A percentile compares a stretch with the other conserved stretches of the same genome.
These are phyloP conservation scores for Alosa sapidissima DNA, from an alignment of 2,797 vertebrate genomes.

Conservation along the genomic window DNA sequence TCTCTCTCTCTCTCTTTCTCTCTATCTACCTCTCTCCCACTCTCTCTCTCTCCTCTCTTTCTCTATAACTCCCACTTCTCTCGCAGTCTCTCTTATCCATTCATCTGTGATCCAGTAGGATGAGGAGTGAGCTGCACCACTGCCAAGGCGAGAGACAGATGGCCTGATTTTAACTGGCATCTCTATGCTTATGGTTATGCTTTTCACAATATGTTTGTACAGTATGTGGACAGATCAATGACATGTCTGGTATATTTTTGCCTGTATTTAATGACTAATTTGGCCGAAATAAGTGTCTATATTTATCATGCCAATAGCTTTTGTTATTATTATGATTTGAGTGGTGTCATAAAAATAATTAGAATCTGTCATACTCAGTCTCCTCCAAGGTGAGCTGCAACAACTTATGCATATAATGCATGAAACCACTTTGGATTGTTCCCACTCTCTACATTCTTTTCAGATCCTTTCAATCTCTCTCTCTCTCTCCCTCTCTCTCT, in stretches of 20 bases:
- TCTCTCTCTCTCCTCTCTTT: no score
- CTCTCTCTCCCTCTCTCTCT: neutral
- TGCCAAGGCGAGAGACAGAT: no score
- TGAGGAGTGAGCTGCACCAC: no score
- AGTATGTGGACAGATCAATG: no score
- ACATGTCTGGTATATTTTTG: conserved; percentile 22
- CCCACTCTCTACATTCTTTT: no score
- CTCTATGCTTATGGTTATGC: no score
- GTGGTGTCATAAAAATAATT: neutral
- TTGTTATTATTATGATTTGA: no score
- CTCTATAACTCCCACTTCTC: neutral
- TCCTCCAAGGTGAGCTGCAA: neutral
- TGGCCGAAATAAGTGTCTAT: neutral
- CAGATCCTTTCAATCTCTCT: neutral
- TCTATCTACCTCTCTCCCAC: no score
- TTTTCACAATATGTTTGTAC: no score
- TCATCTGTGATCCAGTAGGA: neutral
- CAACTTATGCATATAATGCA: neutral
- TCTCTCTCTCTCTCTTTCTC: no score
- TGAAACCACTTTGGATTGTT: neutral
- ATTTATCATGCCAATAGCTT: no score
- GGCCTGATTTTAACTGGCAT: no score
- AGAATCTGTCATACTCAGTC: neutral
- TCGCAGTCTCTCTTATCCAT: neutral
- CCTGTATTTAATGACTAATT: neutral